These are phyloP conservation scores for Conchocele bisecta DNA, from an alignment of 2,888 invertebrate species.

Conservation along the genomic window DNA sequence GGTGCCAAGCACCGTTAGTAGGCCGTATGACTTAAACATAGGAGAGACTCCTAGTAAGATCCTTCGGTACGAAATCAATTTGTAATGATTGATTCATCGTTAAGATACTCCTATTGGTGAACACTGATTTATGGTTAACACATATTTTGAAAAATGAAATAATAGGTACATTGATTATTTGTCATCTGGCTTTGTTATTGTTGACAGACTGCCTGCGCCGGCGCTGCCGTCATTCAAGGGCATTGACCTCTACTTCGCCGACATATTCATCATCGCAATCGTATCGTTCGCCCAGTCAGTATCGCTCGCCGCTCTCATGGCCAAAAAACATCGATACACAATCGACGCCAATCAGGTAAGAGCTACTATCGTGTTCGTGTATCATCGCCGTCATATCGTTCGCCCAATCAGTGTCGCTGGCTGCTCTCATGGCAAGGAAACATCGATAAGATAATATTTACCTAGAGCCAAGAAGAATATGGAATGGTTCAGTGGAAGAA, in stretches of 20 bases:
- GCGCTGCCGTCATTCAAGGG: constrained; percentile 59
- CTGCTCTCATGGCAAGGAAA: constrained; percentile 83
- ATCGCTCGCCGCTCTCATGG: constrained; percentile 83
- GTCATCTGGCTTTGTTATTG: too few species aligned
- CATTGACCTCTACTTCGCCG: constrained; percentile 61
- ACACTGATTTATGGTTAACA: too few species aligned
- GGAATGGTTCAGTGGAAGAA: too few species aligned
- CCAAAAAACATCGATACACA: constrained; percentile 83
- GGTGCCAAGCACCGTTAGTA: too few species aligned
- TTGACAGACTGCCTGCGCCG: constrained; percentile 67
- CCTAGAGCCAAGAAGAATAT: too few species aligned
- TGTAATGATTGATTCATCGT: too few species aligned
- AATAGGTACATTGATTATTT: too few species aligned
- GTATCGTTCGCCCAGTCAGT: constrained; percentile 78
- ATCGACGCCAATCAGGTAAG: constrained; percentile 83
- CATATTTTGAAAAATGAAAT: too few species aligned
- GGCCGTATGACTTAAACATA: not conserved
- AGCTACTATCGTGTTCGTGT: too few species aligned
- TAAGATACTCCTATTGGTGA: too few species aligned
- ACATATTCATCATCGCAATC: constrained; percentile 71
- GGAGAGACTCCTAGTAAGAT: not conserved
- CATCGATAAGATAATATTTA: constrained; percentile 82
- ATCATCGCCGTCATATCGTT: constrained; percentile 75
- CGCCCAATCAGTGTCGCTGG: constrained; percentile 82
- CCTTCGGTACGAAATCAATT: too few species aligned